Percentiles rank a stretch among this genome's conserved stretches.
Evolutionary conservation across 30 jellyfish, hydroid and myxozoan genomes (phyloP).

Genomic region (Pelagia noctiluca): DNA sequence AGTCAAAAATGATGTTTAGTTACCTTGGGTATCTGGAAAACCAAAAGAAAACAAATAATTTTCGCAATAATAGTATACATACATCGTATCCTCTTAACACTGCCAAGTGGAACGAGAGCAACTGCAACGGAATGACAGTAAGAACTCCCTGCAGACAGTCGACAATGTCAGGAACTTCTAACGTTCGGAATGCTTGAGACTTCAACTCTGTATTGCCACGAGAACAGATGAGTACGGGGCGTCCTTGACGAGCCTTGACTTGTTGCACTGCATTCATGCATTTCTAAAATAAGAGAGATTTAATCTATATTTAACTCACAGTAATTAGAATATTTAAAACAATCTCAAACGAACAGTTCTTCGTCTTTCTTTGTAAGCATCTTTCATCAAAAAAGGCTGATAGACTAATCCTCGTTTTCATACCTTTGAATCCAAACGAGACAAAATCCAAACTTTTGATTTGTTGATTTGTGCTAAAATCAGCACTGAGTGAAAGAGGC

Average conservation of each 20-base stretch:
- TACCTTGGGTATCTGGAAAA: too few species aligned
- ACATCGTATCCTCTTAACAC: constrained; percentile 98
- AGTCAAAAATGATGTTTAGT: too few species aligned
- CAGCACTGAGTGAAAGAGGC: neutral
- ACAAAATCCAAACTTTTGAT: too few species aligned
- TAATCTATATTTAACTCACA: neutral
- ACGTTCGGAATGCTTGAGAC: constrained; percentile 72
- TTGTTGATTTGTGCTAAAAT: too few species aligned
- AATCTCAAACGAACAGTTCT: neutral
- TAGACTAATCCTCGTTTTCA: too few species aligned
- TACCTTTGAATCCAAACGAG: too few species aligned
- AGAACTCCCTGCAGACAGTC: constrained; percentile 98
- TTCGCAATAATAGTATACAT: constrained; percentile 32
- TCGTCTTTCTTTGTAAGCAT: too few species aligned
- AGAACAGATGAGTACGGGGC: constrained; percentile 95
- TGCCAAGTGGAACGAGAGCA: constrained; percentile 95
- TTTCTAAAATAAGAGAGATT: constrained; percentile 66
- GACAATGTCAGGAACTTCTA: constrained; percentile 94
- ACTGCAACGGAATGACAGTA: constrained; percentile 95
- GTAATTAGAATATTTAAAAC: neutral
- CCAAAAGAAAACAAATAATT: neutral
- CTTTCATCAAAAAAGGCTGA: too few species aligned
- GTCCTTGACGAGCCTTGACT: constrained; percentile 96
- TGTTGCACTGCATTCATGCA: constrained; percentile 99
- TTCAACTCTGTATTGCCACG: constrained; percentile 94